Evolutionary conservation across 2,888 invertebrate species (phyloP).

Genomic region (Phalera bucephala): DNA sequence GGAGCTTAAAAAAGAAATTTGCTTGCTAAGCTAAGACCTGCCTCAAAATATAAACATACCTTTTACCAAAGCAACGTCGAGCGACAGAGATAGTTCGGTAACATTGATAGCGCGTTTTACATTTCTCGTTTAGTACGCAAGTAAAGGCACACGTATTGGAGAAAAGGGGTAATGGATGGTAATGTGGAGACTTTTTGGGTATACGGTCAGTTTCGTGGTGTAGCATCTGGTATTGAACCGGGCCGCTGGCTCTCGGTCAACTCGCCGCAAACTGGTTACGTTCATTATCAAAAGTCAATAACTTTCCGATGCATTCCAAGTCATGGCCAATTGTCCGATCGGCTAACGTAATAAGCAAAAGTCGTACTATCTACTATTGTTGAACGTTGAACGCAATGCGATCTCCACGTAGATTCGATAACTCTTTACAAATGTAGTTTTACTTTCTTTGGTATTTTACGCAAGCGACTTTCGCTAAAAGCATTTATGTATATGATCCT

Average conservation of each 20-base stretch:
- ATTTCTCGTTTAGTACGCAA: slow-evolving; percentile 40
- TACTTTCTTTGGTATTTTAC: slow-evolving; percentile 47
- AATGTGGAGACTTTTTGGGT: slow-evolving; percentile 30
- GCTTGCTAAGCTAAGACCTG: slow-evolving; percentile 46
- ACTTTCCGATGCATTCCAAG: slow-evolving; percentile 79
- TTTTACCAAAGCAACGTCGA: slow-evolving; percentile 33
- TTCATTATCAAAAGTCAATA: slow-evolving; percentile 83
- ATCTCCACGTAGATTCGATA: slow-evolving; percentile 27
- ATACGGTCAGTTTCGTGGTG: slow-evolving; percentile 38
- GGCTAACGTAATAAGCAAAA: slow-evolving; percentile 52
- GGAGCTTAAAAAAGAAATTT: slow-evolving; percentile 38
- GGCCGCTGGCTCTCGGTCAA: slow-evolving; percentile 77
- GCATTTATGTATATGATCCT: slow-evolving; percentile 21
- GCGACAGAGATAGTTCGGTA: slow-evolving; percentile 22
- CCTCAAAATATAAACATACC: slow-evolving; percentile 56
- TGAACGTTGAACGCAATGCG: background rate
- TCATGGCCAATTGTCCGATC: slow-evolving; percentile 70
- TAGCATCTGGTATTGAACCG: slow-evolving; percentile 70
- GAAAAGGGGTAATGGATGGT: slow-evolving; percentile 53
- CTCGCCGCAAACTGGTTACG: slow-evolving; percentile 73
- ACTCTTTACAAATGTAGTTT: slow-evolving; percentile 35
- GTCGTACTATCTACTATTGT: slow-evolving; percentile 22
- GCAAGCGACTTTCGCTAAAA: slow-evolving; percentile 46
- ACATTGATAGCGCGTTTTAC: slow-evolving; percentile 33
- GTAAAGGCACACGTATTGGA: slow-evolving; percentile 10